Conservation (phyloP, 2,888 invertebrate genomes). For the Agrotis segetum region DNA sequence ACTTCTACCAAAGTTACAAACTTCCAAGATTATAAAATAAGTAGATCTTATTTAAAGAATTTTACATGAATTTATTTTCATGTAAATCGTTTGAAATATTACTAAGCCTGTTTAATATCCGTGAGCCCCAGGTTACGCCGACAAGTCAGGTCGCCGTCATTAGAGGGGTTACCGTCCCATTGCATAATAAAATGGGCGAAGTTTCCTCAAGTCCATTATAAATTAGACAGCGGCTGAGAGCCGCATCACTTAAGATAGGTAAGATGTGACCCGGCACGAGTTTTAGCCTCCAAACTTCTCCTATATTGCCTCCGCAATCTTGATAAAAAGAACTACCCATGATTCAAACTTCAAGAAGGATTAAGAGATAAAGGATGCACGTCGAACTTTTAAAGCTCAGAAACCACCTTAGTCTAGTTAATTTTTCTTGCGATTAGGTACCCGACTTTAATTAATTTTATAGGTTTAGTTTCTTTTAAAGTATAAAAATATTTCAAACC, state of each 20-base stretch:
- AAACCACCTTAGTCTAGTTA: conserved; percentile 68
- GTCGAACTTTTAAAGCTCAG: conserved; percentile 77
- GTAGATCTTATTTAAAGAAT: conserved; percentile 52
- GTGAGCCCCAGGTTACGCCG: conserved; percentile 84
- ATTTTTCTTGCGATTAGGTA: conserved; percentile 61
- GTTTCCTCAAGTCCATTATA: conserved; percentile 91
- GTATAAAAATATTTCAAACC: conserved; percentile 45
- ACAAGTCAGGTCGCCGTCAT: conserved; percentile 88
- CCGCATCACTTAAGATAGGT: conserved; percentile 91
- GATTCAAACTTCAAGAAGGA: conserved; percentile 87
- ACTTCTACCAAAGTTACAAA: conserved; percentile 24
- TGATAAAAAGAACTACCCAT: conserved; percentile 90
- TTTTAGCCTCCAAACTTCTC: conserved; percentile 85
- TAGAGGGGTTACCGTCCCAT: conserved; percentile 90
- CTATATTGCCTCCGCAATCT: conserved; percentile 87
- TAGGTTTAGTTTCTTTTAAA: conserved; percentile 45
- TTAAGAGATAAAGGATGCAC: conserved; percentile 80
- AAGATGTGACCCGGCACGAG: conserved; percentile 89
- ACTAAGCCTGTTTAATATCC: conserved; percentile 86
- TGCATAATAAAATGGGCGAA: conserved; percentile 91
- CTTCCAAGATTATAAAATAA: conserved; percentile 51
- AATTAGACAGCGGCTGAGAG: conserved; percentile 89
- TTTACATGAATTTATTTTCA: conserved; percentile 69
- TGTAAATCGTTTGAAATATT: conserved; percentile 79
- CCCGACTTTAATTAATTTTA: conserved; percentile 64